Evolutionary conservation across 1,140 invertebrate genomes (phyloP), one percentile per base, ranked within the genome.

Genomic region (Tyrophagus putrescentiae): DNA sequence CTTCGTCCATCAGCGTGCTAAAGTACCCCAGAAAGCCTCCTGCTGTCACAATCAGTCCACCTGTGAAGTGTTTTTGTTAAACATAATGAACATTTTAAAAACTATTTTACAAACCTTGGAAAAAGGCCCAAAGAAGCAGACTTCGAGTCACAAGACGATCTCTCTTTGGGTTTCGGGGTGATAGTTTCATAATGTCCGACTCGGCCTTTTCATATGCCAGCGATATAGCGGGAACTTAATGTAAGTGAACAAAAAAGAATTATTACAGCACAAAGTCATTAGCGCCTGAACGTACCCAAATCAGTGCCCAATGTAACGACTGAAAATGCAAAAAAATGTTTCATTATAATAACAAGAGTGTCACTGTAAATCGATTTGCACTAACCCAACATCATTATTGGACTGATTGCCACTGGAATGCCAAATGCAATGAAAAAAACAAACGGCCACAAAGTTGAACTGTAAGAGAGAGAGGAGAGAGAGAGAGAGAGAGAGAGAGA

Each of bases 221-320:
- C 18, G 80, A 81, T 68, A 82, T 82, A 64, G 81, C 80, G 18
- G 81, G 80, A 33, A 81, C 75, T n/a, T n/a, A n/a, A n/a, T n/a
- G n/a, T n/a, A n/a, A n/a, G n/a, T n/a, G n/a, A n/a, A n/a, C n/a
- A n/a, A n/a, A n/a, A n/a, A n/a, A n/a, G n/a, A n/a, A n/a, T n/a
- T n/a, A n/a, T n/a, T n/a, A n/a, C n/a, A n/a, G n/a, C n/a, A n/a
- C n/a, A n/a, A n/a, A n/a, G n/a, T n/a, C n/a, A n/a, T n/a, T n/a
- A n/a, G n/a, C n/a, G n/a, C n/a, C n/a, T n/a, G n/a, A n/a, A n/a
- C n/a, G n/a, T n/a, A n/a, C n/a, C n/a, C 92, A 98, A 97, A 82
- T 98, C 94, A 70, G 94, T 98, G 82, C 94, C 94, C 73, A 98
- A 80, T 82, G 98, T 94, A 77, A 98, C 98, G 79, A 93, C n/a